Percentiles rank a stretch among this genome's conserved stretches.
Conservation (phyloP, 2,797 vertebrate genomes). For the Ara ararauna region DNA sequence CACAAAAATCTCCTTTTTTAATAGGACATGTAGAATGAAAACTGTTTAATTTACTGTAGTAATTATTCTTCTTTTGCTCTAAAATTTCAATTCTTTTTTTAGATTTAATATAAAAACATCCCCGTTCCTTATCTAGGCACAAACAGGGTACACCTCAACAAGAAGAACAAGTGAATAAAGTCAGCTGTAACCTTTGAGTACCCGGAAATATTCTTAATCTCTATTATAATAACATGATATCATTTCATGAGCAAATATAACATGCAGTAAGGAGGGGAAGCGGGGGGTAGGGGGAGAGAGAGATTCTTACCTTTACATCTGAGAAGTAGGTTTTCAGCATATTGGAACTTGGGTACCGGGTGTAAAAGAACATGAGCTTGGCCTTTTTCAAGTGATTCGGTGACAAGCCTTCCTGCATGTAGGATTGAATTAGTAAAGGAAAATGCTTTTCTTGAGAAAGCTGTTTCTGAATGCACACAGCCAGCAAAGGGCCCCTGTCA, state of each 20-base stretch:
- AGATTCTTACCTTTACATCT: constrained; percentile 94
- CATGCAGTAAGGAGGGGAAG: background rate
- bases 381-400: constrained; percentile 99
- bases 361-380: constrained; percentile 99
- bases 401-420: constrained; percentile 99
- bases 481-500: background rate
- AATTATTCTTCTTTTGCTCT: background rate
- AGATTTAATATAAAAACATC: background rate
- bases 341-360: constrained; percentile 97
- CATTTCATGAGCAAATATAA: background rate
- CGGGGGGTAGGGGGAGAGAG: background rate
- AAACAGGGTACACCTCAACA: background rate
- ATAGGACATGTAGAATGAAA: background rate
- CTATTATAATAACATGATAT: background rate
- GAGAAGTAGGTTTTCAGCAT: constrained; percentile 99
- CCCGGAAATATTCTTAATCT: background rate
- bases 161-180: constrained; percentile 11
- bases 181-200: background rate
- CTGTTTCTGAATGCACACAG: background rate
- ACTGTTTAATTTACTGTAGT: background rate
- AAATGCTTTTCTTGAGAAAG: constrained; percentile 55
- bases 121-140: background rate
- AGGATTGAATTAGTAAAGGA: constrained; percentile 89
- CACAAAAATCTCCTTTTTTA: constrained; percentile 49
- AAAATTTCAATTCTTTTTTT: background rate